Conservation (phyloP, 1,140 invertebrate genomes). For the Plutomurus gul region DNA sequence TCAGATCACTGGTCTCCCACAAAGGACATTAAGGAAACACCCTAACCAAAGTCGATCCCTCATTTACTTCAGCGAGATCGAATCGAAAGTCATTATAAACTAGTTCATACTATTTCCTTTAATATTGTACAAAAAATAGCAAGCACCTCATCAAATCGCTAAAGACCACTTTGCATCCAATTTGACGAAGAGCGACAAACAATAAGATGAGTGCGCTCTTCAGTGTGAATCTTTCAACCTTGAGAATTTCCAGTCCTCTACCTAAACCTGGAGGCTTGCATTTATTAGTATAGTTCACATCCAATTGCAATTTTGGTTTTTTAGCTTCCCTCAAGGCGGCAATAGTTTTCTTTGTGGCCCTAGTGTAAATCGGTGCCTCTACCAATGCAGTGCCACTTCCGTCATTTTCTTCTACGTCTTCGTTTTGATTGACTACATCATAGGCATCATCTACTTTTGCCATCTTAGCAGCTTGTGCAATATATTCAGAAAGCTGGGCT, state of each 20-base stretch:
- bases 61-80: background rate
- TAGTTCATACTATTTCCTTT: too few relatives aligned
- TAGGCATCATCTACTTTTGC: background rate
- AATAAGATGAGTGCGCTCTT: conserved; percentile 31
- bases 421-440: too few relatives aligned
- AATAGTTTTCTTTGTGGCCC: background rate
- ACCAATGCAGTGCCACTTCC: background rate
- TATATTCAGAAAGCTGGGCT: background rate
- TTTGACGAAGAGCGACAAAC: conserved; percentile 43
- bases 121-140: background rate
- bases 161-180: conserved; percentile 42
- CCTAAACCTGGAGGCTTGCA: background rate
- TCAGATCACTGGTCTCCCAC: too few relatives aligned
- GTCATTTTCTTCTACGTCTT: background rate
- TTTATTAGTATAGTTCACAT: background rate
- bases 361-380: background rate
- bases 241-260: background rate
- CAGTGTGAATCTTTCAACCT: conserved; percentile 34
- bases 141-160: conserved; percentile 47
- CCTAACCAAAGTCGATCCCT: background rate
- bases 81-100: background rate
- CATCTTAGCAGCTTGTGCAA: background rate
- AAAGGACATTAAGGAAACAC: background rate
- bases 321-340: background rate
- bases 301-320: background rate